These are phyloP conservation scores for Neodon shergylaensis DNA, from an alignment of 2,113 vertebrate genomes.

Conservation along the genomic window DNA sequence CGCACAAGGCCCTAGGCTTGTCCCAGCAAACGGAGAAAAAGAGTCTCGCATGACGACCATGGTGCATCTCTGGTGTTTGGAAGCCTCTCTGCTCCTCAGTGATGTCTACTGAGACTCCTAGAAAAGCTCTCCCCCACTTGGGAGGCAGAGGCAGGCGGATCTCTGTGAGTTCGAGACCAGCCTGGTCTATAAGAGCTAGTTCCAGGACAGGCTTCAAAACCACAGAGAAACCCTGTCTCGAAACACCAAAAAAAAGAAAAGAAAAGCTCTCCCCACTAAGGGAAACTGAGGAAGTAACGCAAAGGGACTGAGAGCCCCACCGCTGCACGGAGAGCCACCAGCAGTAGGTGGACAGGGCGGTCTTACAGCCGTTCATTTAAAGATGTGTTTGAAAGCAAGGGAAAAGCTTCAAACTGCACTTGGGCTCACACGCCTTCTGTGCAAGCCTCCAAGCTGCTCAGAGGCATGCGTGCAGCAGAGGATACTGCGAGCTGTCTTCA, in stretches of 20 bases:
- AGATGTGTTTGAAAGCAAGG: neutral
- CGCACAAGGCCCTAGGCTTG: neutral
- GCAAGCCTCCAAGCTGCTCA: neutral
- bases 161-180: no score
- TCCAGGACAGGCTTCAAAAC: no score
- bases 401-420: constrained; percentile 20
- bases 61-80: neutral
- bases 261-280: neutral
- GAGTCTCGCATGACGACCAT: neutral
- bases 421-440: neutral
- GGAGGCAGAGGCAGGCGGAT: no score
- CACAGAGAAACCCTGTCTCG: no score
- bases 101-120: neutral
- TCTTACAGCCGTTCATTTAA: neutral
- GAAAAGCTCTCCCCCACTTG: neutral
- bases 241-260: no score
- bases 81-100: neutral
- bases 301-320: neutral
- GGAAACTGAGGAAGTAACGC: neutral
- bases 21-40: neutral
- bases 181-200: no score
- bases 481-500: neutral
- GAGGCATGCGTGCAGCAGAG: neutral
- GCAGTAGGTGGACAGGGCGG: neutral
- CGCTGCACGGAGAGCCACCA: neutral